phyloP scores from a whole-genome alignment of 2,113 vertebrate genomes.

The Pelmatolapia mariae region DNA sequence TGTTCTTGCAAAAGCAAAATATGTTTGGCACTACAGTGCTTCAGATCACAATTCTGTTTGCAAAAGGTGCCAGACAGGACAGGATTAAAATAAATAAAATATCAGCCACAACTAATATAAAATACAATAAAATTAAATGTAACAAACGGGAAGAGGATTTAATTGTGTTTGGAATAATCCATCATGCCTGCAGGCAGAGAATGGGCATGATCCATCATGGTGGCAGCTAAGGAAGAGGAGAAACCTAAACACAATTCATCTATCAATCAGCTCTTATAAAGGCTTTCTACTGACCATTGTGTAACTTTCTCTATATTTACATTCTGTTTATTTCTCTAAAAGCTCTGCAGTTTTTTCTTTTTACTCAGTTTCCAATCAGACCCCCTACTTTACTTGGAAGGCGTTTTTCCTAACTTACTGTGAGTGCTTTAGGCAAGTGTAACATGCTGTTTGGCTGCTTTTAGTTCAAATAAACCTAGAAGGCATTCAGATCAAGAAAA shows the following conservation, averaged over 20 bases:
- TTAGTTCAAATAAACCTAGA: neutral
- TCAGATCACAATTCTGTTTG: neutral
- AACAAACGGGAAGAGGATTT: neutral
- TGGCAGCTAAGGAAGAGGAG: neutral
- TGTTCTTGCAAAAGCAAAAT: neutral
- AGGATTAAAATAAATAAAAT: neutral
- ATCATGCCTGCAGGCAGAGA: neutral
- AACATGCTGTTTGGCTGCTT: neutral
- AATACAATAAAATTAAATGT: neutral
- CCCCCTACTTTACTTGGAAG: rapidly evolving
- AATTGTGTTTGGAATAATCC: neutral
- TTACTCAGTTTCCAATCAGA: neutral
- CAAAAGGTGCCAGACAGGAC: neutral
- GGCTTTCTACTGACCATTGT: neutral
- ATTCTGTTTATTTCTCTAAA: neutral
- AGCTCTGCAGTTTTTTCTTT: neutral
- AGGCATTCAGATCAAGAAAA: neutral
- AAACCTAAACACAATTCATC: neutral
- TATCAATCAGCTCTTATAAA: neutral
- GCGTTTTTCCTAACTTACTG: neutral
- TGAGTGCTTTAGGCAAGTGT: neutral
- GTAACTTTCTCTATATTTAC: neutral
- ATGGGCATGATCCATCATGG: constrained; percentile 11
- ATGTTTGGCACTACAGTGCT: neutral
- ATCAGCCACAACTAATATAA: neutral